A percentile compares a stretch with the other conserved stretches of the same genome.
Evolutionary conservation across 2,888 invertebrate genomes (phyloP).

Genomic region (Mythimna albipuncta): DNA sequence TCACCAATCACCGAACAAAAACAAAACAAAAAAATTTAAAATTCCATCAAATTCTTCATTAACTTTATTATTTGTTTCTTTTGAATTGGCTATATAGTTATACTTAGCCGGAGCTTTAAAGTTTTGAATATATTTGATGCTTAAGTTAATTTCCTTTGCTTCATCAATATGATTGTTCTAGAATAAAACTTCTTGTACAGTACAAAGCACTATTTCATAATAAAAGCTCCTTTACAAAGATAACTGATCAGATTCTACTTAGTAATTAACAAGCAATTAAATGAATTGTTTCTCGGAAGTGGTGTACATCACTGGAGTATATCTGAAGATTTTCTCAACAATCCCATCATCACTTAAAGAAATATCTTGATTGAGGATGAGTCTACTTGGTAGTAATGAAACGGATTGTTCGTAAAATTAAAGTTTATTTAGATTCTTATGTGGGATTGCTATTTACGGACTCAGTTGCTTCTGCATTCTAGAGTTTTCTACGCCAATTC

Average conservation of each 20-base stretch:
- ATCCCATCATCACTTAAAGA: slow-evolving; percentile 38
- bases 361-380: slow-evolving; percentile 55
- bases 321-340: slow-evolving; percentile 33
- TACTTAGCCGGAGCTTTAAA: neutral
- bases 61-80: neutral
- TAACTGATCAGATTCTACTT: slow-evolving; percentile 18
- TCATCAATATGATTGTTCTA: neutral
- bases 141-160: neutral
- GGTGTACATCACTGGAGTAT: slow-evolving; percentile 24
- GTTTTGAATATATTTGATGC: neutral
- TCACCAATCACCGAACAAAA: neutral
- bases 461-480: slow-evolving; percentile 1
- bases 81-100: neutral
- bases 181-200: neutral
- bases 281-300: slow-evolving; percentile 53
- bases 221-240: slow-evolving; percentile 9
- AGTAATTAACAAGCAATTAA: slow-evolving; percentile 42
- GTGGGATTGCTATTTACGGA: slow-evolving; percentile 15
- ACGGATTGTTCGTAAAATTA: slow-evolving; percentile 27
- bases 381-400: slow-evolving; percentile 43
- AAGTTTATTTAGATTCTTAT: slow-evolving; percentile 13
- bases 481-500: slow-evolving; percentile 20
- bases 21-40: too few species aligned
- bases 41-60: neutral
- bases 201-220: neutral